phyloP scores from a whole-genome alignment of 1,140 invertebrate genomes.

The Phenacoccus solenopsis region DNA sequence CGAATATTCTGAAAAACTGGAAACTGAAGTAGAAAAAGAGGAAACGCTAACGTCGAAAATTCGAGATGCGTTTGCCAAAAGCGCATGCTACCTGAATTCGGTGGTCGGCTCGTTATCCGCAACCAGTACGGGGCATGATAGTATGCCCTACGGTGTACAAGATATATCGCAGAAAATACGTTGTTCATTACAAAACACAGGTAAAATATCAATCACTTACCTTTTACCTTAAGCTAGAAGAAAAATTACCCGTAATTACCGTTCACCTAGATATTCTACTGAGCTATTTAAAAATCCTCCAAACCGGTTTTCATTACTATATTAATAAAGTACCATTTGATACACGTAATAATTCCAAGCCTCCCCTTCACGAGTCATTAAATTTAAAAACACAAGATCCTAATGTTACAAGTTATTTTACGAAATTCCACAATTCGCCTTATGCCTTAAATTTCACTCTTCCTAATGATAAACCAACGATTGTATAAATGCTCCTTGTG shows the following conservation, averaged over 20 bases:
- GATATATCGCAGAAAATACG: not conserved
- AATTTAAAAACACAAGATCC: too few relatives aligned
- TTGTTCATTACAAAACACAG: not conserved
- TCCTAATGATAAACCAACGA: too few relatives aligned
- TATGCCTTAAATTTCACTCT: too few relatives aligned
- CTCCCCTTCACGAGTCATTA: too few relatives aligned
- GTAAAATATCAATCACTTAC: not conserved
- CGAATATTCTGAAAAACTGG: not conserved
- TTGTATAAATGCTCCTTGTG: too few relatives aligned
- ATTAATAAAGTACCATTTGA: not conserved
- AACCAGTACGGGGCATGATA: not conserved
- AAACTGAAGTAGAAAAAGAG: not conserved
- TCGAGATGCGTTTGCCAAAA: slow-evolving; percentile 1
- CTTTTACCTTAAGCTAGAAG: too few relatives aligned
- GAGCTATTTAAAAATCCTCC: not conserved
- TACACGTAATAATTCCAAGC: too few relatives aligned
- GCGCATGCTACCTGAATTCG: slow-evolving; percentile 7
- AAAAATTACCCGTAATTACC: not conserved
- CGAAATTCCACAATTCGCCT: too few relatives aligned
- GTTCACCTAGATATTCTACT: not conserved
- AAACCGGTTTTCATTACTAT: not conserved
- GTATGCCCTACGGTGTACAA: not conserved
- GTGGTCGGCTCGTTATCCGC: not conserved
- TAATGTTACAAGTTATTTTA: too few relatives aligned
- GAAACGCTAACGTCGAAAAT: not conserved